Conservation (phyloP, 2,797 vertebrate species). For the Sebastes baramenuke region DNA sequence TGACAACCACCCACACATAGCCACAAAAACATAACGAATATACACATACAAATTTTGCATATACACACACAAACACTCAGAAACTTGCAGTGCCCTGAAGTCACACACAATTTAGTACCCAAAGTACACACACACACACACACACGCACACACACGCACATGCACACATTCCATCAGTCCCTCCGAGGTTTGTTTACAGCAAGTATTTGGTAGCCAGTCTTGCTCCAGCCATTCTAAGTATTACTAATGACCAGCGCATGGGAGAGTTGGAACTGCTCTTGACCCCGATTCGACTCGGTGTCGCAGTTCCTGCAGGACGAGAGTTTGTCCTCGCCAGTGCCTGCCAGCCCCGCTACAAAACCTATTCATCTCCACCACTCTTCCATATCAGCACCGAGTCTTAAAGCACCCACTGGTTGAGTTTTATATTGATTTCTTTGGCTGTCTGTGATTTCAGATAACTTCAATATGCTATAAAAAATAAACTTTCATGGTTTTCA, state of each 20-base stretch:
- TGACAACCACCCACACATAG: not conserved
- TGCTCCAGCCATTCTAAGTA: slow-evolving; percentile 20
- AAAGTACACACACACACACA: not conserved
- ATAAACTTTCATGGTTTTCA: too few species aligned
- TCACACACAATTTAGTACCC: not conserved
- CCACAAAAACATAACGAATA: not conserved
- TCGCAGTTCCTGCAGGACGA: not conserved
- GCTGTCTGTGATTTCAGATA: not conserved
- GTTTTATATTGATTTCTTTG: not conserved
- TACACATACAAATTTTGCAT: not conserved
- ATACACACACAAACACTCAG: not conserved
- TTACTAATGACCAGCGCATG: slow-evolving; percentile 36
- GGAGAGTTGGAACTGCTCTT: slow-evolving; percentile 38
- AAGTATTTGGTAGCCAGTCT: slow-evolving; percentile 17
- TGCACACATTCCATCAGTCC: slow-evolving; percentile 32
- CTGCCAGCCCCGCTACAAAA: not conserved
- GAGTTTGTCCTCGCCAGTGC: slow-evolving; percentile 2
- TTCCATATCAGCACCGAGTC: not conserved
- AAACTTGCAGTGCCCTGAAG: not conserved
- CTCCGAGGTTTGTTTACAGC: slow-evolving; percentile 33
- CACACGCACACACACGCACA: not conserved
- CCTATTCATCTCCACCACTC: not conserved
- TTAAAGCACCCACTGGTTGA: not conserved
- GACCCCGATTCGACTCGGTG: slow-evolving; percentile 3
- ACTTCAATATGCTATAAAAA: not conserved